Evolutionary conservation across 2,113 vertebrate genomes (phyloP), one percentile per base, ranked within the genome.

Genomic region (Suricata suricatta): DNA sequence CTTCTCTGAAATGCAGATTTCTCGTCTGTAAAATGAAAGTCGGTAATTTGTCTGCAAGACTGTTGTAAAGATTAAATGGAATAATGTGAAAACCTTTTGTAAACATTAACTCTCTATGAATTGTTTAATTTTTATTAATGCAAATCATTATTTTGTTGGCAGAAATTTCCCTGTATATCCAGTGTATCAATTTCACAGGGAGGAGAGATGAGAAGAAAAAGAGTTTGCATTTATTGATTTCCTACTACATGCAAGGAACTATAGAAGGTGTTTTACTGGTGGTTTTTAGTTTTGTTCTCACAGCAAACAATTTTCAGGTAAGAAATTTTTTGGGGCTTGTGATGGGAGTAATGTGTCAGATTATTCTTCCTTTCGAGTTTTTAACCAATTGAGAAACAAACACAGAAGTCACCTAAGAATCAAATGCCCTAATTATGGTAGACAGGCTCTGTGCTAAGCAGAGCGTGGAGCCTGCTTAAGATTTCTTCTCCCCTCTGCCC

Each of bases 371-470:
- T 95, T 93, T 93, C 0, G 9, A 19, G 35, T 80, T 84, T 94
- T 80, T 87, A 94, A 52, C 3, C 69, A 76, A 17, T 47, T 93
- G 69, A 88, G 81, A 81, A 94, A 72, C 71, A 76, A 80, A 87
- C 16, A n/a, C 21, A 84, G 68, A 19, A 21, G 7, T 84, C 60
- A 64, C 3, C 4, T n/a, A 84, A 54, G 19, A 76, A 90, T 31
- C 17, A 66, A 91, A 96, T 77, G 23, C 19, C 19, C 57, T 23
- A 25, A 23, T 60, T 60, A 25, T 60, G 57, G 8, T 60, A 60
- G 57, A 60, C 57, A 60, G 57, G 57, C 8, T 60, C 57, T 60
- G 21, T 9, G 21, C 2, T 60, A 60, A 60, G 57, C 21, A 23
- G 57, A 60, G 57, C 21, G 8, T 60, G 57, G 21, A 60, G 57